These are phyloP conservation scores for Beroe forskalii DNA, from an alignment of 37 sponge, comb jelly and placozoan species.

Conservation along the genomic window DNA sequence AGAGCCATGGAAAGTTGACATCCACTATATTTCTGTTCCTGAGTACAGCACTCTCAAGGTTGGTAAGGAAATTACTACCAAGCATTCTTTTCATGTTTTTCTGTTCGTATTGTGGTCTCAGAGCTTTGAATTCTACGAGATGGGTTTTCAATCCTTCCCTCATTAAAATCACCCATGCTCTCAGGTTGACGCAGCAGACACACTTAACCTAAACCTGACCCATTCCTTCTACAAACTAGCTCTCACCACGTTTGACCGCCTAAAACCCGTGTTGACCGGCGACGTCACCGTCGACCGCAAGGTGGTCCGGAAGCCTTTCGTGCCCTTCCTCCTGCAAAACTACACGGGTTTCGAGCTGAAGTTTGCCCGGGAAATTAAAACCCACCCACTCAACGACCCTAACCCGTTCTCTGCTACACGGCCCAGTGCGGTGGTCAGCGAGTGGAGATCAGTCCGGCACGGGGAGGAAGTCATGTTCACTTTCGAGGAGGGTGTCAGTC, in stretches of 20 bases:
- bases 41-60: neutral
- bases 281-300: constrained; percentile 53
- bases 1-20: constrained; percentile 84
- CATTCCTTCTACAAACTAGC: constrained; percentile 56
- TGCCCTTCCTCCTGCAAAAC: constrained; percentile 18
- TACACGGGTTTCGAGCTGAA: constrained; percentile 5
- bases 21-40: neutral
- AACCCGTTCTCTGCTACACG: constrained; percentile 36
- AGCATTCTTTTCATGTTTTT: neutral
- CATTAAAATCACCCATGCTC: no score
- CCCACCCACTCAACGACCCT: constrained; percentile 58
- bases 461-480: constrained; percentile 52
- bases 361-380: constrained; percentile 27
- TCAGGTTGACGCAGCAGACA: constrained; percentile 3
- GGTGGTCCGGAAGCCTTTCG: constrained; percentile 45
- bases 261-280: neutral
- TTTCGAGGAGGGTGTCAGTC: neutral
- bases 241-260: constrained; percentile 3
- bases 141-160: no score
- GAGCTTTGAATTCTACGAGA: no score
- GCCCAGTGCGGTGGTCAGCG: neutral
- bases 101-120: no score
- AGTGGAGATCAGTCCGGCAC: constrained; percentile 9
- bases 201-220: constrained; percentile 57
- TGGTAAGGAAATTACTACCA: no score